These are phyloP conservation scores for Cremastinae sp. DNA, from an alignment of 2,888 invertebrate genomes.

Conservation along the genomic window DNA sequence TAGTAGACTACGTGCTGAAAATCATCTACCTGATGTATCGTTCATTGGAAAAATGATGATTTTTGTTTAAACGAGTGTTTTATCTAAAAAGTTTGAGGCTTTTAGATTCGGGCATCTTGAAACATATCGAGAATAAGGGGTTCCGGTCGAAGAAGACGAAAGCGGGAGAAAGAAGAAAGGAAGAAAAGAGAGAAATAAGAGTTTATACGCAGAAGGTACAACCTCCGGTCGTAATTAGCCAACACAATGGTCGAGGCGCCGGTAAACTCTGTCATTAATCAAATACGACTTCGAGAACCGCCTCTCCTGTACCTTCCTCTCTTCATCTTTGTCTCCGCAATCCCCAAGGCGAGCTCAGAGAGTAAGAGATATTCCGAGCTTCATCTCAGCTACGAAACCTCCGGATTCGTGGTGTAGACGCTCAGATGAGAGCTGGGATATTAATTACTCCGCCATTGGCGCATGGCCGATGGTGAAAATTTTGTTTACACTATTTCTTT, in stretches of 20 bases:
- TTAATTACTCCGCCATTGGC: slow-evolving; percentile 56
- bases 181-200: no score
- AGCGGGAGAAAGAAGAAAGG: no score
- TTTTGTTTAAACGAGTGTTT: no score
- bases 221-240: slow-evolving; percentile 66
- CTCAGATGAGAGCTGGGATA: slow-evolving; percentile 50
- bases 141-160: no score
- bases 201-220: slow-evolving; percentile 31
- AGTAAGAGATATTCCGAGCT: slow-evolving; percentile 20
- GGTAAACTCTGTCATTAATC: slow-evolving; percentile 72
- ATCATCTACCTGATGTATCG: no score
- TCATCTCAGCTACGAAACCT: slow-evolving; percentile 31
- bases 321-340: slow-evolving; percentile 20
- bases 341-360: slow-evolving; percentile 25
- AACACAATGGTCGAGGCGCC: slow-evolving; percentile 68
- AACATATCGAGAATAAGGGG: neutral
- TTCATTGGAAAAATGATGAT: no score
- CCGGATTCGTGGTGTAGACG: slow-evolving; percentile 35
- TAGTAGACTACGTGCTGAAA: no score
- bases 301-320: slow-evolving; percentile 43
- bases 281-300: slow-evolving; percentile 66
- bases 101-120: no score
- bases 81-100: no score
- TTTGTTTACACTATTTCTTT: slow-evolving; percentile 54
- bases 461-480: slow-evolving; percentile 40